Conservation (phyloP, 2,888 invertebrate genomes). For the Drosophila flavopinicola region DNA sequence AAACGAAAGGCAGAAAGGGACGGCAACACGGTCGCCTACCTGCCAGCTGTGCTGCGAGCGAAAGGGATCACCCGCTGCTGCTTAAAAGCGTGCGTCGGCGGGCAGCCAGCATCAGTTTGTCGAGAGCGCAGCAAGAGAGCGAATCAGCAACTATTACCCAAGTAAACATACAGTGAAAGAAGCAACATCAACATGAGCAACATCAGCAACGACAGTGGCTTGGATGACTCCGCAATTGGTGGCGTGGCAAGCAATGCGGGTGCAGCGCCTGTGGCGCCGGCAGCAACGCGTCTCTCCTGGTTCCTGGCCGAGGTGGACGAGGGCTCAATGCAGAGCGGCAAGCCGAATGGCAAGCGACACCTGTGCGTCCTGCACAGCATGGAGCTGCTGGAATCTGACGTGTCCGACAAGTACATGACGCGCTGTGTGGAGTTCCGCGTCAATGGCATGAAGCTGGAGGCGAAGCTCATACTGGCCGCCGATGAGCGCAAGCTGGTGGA, state of each 20-base stretch:
- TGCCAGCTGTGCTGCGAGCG: background rate
- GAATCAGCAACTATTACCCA: background rate
- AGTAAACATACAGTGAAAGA: background rate
- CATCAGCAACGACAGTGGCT: slow-evolving; percentile 63
- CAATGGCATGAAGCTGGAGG: slow-evolving; percentile 57
- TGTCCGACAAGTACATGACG: slow-evolving; percentile 65
- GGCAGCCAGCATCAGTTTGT: slow-evolving; percentile 46
- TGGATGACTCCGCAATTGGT: slow-evolving; percentile 60
- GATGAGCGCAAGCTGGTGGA: slow-evolving; percentile 68
- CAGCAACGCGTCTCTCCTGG: slow-evolving; percentile 75
- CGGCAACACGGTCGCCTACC: slow-evolving; percentile 17
- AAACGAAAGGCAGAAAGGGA: background rate
- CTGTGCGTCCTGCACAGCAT: slow-evolving; percentile 72
- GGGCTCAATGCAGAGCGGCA: slow-evolving; percentile 39
- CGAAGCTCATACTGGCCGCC: slow-evolving; percentile 68
- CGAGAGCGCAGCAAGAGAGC: slow-evolving; percentile 22
- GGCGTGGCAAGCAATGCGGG: slow-evolving; percentile 15
- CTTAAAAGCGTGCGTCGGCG: slow-evolving; percentile 13
- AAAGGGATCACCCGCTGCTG: background rate
- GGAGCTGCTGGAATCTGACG: slow-evolving; percentile 71
- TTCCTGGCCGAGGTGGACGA: slow-evolving; percentile 76
- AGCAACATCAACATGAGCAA: slow-evolving; percentile 58
- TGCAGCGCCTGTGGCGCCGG: slow-evolving; percentile 1
- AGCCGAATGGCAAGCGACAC: slow-evolving; percentile 33
- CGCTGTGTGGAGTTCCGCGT: slow-evolving; percentile 65